phyloP scores from a whole-genome alignment of 2,113 vertebrate genomes.

The Rhineura floridana region DNA sequence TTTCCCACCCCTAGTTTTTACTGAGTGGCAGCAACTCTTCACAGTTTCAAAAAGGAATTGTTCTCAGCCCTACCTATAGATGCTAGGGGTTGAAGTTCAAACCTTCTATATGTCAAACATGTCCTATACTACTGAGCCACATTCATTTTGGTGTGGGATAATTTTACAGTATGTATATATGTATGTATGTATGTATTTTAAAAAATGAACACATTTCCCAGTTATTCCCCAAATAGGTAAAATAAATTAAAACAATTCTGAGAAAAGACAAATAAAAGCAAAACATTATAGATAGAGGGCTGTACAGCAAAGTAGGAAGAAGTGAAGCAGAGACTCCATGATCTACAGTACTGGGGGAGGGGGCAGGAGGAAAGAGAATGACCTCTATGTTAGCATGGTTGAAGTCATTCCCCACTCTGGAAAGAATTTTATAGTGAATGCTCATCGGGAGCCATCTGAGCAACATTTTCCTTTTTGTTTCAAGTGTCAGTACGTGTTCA shows the following conservation, averaged over 20 bases:
- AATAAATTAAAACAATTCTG: neutral
- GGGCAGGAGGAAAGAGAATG: neutral
- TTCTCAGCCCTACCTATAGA: neutral
- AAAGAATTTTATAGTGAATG: neutral
- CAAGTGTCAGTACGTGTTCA: conserved; percentile 13
- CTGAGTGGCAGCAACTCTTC: neutral
- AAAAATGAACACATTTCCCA: neutral
- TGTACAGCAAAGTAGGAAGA: neutral
- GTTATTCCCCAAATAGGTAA: neutral
- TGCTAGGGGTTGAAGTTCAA: neutral
- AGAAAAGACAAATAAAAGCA: too few species aligned
- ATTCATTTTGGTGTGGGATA: neutral
- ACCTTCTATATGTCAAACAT: neutral
- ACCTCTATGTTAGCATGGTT: neutral
- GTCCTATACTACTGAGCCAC: neutral
- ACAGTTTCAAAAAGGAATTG: neutral
- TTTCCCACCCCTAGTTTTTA: neutral
- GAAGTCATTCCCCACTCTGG: neutral
- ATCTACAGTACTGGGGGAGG: too few species aligned
- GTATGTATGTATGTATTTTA: too few species aligned
- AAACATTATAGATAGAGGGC: neutral
- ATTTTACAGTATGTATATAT: neutral
- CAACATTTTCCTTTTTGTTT: conserved; percentile 5
- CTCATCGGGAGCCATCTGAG: neutral
- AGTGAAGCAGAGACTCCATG: neutral